Evolutionary conservation across 1,140 invertebrate species (phyloP).

Genomic region (Bombus cullumanus): DNA sequence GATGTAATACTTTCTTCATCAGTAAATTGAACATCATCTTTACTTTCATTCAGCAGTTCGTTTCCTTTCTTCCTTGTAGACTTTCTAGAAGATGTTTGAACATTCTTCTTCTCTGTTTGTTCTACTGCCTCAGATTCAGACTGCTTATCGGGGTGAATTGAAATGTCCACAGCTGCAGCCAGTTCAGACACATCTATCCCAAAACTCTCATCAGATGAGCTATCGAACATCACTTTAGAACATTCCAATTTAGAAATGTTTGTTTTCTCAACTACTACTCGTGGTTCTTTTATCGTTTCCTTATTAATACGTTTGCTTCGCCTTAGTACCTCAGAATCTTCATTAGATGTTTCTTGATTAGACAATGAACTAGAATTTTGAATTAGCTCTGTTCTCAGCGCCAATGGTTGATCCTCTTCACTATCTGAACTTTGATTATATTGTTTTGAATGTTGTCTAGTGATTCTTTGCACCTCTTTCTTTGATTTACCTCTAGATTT

Average conservation of each 20-base stretch:
- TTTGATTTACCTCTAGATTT: constrained; percentile 30
- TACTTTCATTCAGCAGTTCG: constrained; percentile 39
- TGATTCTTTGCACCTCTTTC: constrained; percentile 32
- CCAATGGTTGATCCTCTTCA: constrained; percentile 65
- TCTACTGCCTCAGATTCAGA: constrained; percentile 44
- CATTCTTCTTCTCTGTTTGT: constrained; percentile 24
- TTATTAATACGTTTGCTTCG: constrained; percentile 62
- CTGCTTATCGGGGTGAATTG: constrained; percentile 69
- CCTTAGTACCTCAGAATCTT: constrained; percentile 22
- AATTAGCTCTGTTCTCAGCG: constrained; percentile 41
- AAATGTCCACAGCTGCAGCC: constrained; percentile 74
- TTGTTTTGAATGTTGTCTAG: constrained; percentile 59
- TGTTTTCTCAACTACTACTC: constrained; percentile 71
- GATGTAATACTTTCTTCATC: constrained; percentile 68
- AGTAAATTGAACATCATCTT: constrained; percentile 48
- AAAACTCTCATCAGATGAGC: constrained; percentile 79
- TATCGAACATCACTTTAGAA: constrained; percentile 73
- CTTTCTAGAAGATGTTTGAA: constrained; percentile 1
- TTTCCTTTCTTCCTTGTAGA: constrained; percentile 7
- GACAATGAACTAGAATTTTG: neutral
- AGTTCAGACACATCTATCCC: constrained; percentile 74
- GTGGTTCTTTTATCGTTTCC: constrained; percentile 66
- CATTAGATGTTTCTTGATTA: constrained; percentile 10
- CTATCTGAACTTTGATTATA: constrained; percentile 58
- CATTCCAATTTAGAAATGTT: constrained; percentile 71